Evolutionary conservation across 2,113 vertebrate species (phyloP), one percentile per base, ranked within the genome.

Genomic region (Coturnix japonica): DNA sequence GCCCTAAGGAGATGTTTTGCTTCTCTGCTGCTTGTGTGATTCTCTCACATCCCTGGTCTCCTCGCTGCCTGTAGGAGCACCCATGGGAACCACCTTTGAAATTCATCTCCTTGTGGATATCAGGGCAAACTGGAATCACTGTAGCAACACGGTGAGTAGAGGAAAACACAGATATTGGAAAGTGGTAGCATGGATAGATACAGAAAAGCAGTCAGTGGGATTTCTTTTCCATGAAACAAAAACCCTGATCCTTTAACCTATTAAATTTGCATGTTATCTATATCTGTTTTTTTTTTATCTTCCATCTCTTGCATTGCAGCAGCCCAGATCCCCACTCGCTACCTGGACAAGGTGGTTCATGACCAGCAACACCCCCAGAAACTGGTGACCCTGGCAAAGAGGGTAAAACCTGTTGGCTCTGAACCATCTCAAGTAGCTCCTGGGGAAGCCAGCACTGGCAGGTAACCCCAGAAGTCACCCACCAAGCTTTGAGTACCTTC

Each of bases 11-110:
- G 37, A 51, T 16, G 13, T 51, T 84, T 79, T 54, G 49, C 37
- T 76, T 74, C 75, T 74, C 67, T 73, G 43, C 33, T 78, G 56
- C 20, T 35, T 74, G 21, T 47, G 41, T 51, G 67, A 35, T 18
- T 46, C 59, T 1, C n/a, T 59, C 0, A 0, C 31, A 43, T 60
- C 75, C 88, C 47, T 64, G 85, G 76, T 7, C 47, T 53, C 12
- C 26, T 67, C 0, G 0, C 17, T 65, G 37, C 12, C 53, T 26
- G 2, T 25, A 39, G 85, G 33, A 87, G 4, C 26, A 61, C 63
- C 30, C 31, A 35, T 31, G 11, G 28, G 21, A 35, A 20, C 10
- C 44, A 44, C 44, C 20, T 81, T 57, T 25, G 54, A 22, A 84
- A 84, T 65, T 37, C 30, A 13, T 75, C 43, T 33, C 9, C 41